Conservation (phyloP, 2,797 vertebrate species). For the Gymnopithys bicolor region DNA sequence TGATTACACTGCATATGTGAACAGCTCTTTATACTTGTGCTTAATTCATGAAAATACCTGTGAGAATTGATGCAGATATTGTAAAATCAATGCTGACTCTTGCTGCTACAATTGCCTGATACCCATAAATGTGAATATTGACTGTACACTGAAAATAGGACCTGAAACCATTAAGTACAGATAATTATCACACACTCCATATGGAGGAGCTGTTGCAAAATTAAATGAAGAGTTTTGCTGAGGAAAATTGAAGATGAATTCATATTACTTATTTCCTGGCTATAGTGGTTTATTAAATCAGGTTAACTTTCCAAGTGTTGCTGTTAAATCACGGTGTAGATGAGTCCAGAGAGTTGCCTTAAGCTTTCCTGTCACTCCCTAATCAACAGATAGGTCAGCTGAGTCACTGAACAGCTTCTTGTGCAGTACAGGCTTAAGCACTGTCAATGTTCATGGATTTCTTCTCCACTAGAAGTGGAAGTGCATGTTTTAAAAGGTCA, state of each 20-base stretch:
- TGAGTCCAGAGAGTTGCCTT: background rate
- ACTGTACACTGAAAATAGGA: background rate
- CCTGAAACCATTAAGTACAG: background rate
- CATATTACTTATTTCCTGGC: background rate
- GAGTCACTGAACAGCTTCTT: background rate
- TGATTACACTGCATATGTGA: background rate
- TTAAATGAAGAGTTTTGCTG: background rate
- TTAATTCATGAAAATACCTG: background rate
- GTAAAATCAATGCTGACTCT: conserved; percentile 37
- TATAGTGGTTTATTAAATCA: conserved; percentile 22
- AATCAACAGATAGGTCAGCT: background rate
- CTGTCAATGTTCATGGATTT: background rate
- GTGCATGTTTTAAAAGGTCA: background rate
- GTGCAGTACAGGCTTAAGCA: background rate
- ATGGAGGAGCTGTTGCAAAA: conserved; percentile 25
- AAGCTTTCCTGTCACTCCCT: conserved; percentile 18
- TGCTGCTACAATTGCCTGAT: background rate
- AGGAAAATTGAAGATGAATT: conserved; percentile 7
- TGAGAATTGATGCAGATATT: background rate
- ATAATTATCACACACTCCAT: background rate
- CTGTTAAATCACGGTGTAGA: background rate
- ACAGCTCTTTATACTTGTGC: background rate
- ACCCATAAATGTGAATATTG: conserved; percentile 3
- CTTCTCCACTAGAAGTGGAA: background rate
- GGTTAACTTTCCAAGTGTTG: conserved; percentile 12